phyloP scores from a whole-genome alignment of 1,140 invertebrate species.

The Streblospio benedicti region DNA sequence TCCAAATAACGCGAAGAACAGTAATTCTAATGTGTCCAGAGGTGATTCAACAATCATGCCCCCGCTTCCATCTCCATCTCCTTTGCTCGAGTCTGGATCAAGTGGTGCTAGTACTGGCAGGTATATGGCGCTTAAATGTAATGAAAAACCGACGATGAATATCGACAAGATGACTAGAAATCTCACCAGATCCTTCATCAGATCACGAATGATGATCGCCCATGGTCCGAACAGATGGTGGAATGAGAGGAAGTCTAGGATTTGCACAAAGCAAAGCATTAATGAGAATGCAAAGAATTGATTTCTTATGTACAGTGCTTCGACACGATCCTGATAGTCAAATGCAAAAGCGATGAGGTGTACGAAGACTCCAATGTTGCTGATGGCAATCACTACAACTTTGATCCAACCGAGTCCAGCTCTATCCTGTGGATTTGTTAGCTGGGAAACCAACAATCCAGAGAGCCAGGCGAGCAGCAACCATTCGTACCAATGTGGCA shows the following conservation, averaged over 20 bases:
- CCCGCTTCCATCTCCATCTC: constrained; percentile 28
- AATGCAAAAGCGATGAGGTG: constrained; percentile 74
- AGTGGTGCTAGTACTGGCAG: constrained; percentile 61
- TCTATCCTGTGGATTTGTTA: constrained; percentile 71
- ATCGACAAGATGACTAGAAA: constrained; percentile 94
- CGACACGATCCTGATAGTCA: constrained; percentile 53
- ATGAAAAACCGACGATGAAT: constrained; percentile 96
- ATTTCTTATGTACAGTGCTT: constrained; percentile 80
- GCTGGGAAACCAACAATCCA: constrained; percentile 85
- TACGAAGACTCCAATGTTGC: constrained; percentile 80
- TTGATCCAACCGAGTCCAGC: constrained; percentile 45
- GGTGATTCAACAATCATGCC: constrained; percentile 10
- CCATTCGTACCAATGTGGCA: constrained; percentile 88
- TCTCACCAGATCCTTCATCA: constrained; percentile 69
- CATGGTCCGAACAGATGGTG: constrained; percentile 98
- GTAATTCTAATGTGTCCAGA: constrained; percentile 70
- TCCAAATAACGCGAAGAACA: constrained; percentile 96
- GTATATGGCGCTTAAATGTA: constrained; percentile 91
- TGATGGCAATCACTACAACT: constrained; percentile 80
- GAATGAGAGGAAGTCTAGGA: constrained; percentile 82
- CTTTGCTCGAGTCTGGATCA: constrained; percentile 17
- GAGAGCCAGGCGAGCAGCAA: constrained; percentile 89
- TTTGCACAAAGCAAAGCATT: constrained; percentile 89
- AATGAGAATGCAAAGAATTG: constrained; percentile 91
- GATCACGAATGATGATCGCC: constrained; percentile 61